phyloP scores from a whole-genome alignment of 2,888 invertebrate species.

The Eristalinus aeneus region DNA sequence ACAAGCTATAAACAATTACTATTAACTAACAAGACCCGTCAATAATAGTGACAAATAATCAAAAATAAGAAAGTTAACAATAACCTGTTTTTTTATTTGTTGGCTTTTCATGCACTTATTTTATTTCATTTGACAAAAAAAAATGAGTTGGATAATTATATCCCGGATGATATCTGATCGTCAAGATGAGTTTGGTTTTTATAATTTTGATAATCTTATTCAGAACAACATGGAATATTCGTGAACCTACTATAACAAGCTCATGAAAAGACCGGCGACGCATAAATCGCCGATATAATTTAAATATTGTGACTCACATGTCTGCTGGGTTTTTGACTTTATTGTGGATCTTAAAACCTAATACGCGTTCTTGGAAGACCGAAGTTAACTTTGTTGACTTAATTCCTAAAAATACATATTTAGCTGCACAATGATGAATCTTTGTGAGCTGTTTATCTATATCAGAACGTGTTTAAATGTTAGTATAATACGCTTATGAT shows the following conservation, averaged over 20 bases:
- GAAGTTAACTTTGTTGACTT: constrained; percentile 10
- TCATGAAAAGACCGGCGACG: neutral
- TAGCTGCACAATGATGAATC: neutral
- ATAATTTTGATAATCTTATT: constrained; percentile 31
- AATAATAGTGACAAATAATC: neutral
- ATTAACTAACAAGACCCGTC: neutral
- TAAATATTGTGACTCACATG: constrained; percentile 2
- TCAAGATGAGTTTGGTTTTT: constrained; percentile 3
- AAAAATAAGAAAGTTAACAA: neutral
- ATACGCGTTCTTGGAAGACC: neutral
- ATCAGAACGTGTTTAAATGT: neutral
- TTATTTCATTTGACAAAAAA: neutral
- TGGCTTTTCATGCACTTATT: neutral
- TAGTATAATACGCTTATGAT: neutral
- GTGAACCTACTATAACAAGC: neutral
- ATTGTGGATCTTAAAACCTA: neutral
- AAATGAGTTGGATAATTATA: constrained; percentile 13
- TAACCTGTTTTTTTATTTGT: neutral
- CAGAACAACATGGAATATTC: constrained; percentile 34
- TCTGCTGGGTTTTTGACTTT: neutral
- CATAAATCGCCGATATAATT: constrained; percentile 3
- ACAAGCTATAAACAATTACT: too few relatives aligned
- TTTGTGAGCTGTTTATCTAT: neutral
- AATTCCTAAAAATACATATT: constrained; percentile 44
- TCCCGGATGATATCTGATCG: constrained; percentile 27